phyloP scores from a whole-genome alignment of 2,113 vertebrate species.

The Gavia stellata region DNA sequence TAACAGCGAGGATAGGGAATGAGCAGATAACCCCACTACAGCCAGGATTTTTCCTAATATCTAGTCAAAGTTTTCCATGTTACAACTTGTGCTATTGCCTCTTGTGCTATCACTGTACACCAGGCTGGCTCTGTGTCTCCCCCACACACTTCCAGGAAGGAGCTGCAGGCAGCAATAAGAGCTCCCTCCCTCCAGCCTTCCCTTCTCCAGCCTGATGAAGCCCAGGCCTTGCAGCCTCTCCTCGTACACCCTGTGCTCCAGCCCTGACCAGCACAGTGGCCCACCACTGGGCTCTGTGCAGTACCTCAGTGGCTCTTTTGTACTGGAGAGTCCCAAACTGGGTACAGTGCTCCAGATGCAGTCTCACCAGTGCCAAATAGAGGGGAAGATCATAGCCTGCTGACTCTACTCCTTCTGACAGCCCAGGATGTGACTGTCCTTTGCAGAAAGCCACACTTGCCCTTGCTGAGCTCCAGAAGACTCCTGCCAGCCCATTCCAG shows the following conservation, averaged over 20 bases:
- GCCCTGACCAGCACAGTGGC: no score
- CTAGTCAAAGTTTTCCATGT: background rate
- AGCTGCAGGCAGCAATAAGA: background rate
- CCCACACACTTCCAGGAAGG: background rate
- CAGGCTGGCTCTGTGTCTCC: background rate
- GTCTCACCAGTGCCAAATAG: background rate
- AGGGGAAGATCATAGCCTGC: background rate
- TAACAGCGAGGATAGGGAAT: background rate
- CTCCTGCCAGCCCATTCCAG: background rate
- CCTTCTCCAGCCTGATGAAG: background rate
- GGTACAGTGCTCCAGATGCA: background rate
- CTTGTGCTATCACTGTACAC: background rate
- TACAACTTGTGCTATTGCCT: background rate
- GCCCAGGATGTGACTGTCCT: background rate
- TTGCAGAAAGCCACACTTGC: background rate
- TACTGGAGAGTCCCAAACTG: background rate
- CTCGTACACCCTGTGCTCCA: no score
- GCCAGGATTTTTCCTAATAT: background rate
- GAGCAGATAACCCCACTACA: background rate
- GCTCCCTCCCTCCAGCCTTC: background rate
- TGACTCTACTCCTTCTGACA: background rate
- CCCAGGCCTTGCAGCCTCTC: background rate
- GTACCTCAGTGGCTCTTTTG: background rate
- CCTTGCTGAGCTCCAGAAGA: background rate
- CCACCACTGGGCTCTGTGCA: fast-evolving